phyloP scores from a whole-genome alignment of 2,113 vertebrate species.

The Panurus biarmicus region DNA sequence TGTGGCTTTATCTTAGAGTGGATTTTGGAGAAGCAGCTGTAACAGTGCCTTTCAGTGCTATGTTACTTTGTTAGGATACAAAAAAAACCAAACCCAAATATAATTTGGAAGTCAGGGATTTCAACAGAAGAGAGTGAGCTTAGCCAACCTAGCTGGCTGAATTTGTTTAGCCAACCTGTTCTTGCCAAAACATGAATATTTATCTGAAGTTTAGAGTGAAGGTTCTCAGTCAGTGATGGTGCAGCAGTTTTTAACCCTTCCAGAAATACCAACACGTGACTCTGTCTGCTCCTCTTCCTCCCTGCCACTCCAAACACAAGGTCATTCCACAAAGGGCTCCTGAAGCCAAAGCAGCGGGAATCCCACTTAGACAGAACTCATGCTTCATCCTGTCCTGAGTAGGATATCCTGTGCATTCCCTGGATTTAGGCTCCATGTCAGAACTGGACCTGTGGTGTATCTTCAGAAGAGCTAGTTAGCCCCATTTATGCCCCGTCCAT shows the following conservation, averaged over 20 bases:
- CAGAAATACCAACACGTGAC: neutral
- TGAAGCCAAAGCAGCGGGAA: neutral
- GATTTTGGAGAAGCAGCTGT: neutral
- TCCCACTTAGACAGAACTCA: neutral
- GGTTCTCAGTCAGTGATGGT: neutral
- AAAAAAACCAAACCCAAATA: fast-evolving
- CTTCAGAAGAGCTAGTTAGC: constrained; percentile 40
- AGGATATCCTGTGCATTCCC: neutral
- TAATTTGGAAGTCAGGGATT: neutral
- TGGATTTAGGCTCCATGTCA: neutral
- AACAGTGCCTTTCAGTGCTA: neutral
- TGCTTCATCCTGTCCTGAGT: neutral
- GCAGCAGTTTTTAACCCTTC: neutral
- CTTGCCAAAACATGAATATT: neutral
- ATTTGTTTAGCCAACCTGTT: neutral
- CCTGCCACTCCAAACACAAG: neutral
- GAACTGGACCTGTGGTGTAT: neutral
- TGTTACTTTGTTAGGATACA: neutral
- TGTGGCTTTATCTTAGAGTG: neutral
- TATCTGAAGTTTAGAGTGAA: neutral
- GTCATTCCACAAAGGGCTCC: neutral
- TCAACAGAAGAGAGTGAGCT: neutral
- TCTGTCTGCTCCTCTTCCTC: neutral
- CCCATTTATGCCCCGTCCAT: constrained; percentile 26
- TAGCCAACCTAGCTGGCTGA: neutral